Base-by-base conservation (phyloP, 2,113 vertebrate genomes). In the Xiphophorus hellerii region DNA sequence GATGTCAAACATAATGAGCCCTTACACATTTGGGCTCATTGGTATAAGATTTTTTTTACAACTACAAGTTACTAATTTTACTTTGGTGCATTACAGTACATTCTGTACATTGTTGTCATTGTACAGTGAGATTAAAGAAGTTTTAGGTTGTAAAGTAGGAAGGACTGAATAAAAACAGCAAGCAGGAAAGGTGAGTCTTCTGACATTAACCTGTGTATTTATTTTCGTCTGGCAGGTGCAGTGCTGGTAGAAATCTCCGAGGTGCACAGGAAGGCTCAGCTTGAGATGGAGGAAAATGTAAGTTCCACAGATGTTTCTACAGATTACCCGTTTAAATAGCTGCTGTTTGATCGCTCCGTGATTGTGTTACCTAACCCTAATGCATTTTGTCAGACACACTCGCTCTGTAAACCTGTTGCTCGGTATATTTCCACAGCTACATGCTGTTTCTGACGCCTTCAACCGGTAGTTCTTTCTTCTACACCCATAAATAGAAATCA, bases 181-280 rank as follows among this genome's bases (percentile, higher is more conserved):
- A 71, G 30, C 27, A 64, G 37, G 3, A 39, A 0, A 17, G 51
- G 51, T 20, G 74, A 61, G 54, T 62, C 13, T 14, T 48, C 71
- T 83, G 27, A 68, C 27, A 48, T 75, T 76, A 70, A 74, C 37
- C 3, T 75, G 22, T 31, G 0, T 51, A 11, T 44, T 63, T 69
- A 29, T 64, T 62, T 28, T 27, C 89, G 37, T 89, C 84, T 72
- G 54, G 66, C 93, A 99, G 98, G 98, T 30, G 95, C 94, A 7
- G 97, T 98, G 74, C 95, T 99, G 67, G 92, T 95, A 87, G 97
- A 99, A 84, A 98, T 99, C 90, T 97, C 97, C 0, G 97, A 93
- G 71, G 95, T 95, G 15, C 96, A 99, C 88, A 96, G 95, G 92
- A 97, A 95, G 88, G 96, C 97, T 71, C 95, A 98, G 73, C 92